These are phyloP conservation scores for Polia nebulosa DNA, from an alignment of 2,888 invertebrate species.

Conservation along the genomic window DNA sequence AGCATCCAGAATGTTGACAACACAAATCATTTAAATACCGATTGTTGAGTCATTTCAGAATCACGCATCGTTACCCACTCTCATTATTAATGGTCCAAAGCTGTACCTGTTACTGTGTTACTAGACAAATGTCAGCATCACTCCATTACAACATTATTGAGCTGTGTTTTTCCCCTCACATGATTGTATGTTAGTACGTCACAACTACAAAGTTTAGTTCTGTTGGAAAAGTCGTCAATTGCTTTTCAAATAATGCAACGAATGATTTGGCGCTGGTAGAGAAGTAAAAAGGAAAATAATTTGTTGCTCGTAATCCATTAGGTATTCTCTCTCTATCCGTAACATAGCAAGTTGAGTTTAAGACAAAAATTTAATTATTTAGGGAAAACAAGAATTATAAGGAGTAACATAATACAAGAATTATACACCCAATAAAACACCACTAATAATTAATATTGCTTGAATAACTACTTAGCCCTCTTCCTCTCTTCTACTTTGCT, in stretches of 20 bases:
- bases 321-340: too few relatives aligned
- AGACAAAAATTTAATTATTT: too few relatives aligned
- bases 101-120: constrained; percentile 45
- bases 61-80: not conserved
- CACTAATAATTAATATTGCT: too few relatives aligned
- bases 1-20: constrained; percentile 8
- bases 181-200: constrained; percentile 14
- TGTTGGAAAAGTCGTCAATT: not conserved
- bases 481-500: too few relatives aligned
- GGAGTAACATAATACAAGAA: too few relatives aligned
- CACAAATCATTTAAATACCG: not conserved
- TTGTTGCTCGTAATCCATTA: too few relatives aligned
- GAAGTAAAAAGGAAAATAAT: too few relatives aligned
- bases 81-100: constrained; percentile 39
- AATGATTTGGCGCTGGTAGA: not conserved
- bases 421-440: too few relatives aligned
- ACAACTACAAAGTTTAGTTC: not conserved
- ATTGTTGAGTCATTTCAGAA: constrained; percentile 21
- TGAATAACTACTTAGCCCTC: too few relatives aligned
- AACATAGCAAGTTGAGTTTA: too few relatives aligned
- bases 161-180: constrained; percentile 22
- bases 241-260: not conserved
- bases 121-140: not conserved
- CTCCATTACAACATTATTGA: constrained; percentile 36
- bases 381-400: too few relatives aligned